These are phyloP conservation scores for Gisinianus flammeolus DNA, from an alignment of 2,888 invertebrate genomes.

Conservation along the genomic window DNA sequence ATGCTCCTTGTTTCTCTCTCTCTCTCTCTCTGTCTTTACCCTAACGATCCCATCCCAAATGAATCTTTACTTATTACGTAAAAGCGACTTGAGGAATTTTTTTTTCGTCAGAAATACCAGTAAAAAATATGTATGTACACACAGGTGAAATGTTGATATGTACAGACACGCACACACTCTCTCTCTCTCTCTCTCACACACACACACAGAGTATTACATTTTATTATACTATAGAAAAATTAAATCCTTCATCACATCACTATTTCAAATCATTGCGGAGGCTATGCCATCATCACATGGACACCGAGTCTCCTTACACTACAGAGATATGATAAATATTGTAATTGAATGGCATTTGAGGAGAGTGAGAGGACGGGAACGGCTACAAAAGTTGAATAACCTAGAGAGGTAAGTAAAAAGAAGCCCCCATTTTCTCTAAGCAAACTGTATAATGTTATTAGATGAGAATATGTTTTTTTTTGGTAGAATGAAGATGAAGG, in stretches of 20 bases:
- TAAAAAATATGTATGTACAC: neutral
- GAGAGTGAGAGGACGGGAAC: neutral
- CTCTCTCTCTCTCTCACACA: neutral
- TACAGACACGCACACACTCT: neutral
- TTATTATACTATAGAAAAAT: conserved; percentile 1
- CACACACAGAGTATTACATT: neutral
- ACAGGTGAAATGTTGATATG: too few relatives aligned
- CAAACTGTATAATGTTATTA: conserved; percentile 35
- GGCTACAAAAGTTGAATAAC: conserved; percentile 43
- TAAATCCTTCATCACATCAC: conserved; percentile 31
- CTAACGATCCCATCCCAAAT: neutral
- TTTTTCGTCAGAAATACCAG: neutral
- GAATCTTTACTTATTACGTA: conserved; percentile 12
- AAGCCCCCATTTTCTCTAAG: conserved; percentile 35
- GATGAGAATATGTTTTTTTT: conserved; percentile 36
- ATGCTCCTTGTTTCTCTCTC: neutral
- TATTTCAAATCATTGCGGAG: too few relatives aligned
- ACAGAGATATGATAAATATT: neutral
- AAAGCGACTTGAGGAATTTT: neutral
- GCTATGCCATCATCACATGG: too few relatives aligned
- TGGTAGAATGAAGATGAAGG: conserved; percentile 10
- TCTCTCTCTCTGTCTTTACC: neutral
- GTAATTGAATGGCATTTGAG: conserved; percentile 22
- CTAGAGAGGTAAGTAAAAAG: conserved; percentile 30
- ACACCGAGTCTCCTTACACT: neutral